A percentile compares a stretch with the other conserved stretches of the same genome.
Conservation (phyloP, 2,888 invertebrate species). For the Yponomeuta plumbellus region DNA sequence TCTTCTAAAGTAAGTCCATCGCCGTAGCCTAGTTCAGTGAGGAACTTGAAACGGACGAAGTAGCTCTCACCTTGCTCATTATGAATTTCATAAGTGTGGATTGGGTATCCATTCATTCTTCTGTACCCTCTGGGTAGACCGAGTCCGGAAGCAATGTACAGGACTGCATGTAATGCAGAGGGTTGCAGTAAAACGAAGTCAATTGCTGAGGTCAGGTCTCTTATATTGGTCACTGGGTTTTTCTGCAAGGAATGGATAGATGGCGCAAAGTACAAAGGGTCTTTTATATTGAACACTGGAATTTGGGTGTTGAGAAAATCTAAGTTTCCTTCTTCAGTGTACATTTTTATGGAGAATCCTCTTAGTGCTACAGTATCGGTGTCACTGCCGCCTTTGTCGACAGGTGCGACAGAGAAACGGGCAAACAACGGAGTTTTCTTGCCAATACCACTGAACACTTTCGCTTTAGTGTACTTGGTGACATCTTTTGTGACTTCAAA, state of each 20-base stretch:
- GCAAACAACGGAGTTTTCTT: conserved; percentile 75
- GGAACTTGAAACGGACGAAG: conserved; percentile 50
- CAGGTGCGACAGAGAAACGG: conserved; percentile 76
- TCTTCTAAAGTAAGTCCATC: conserved; percentile 59
- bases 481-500: conserved; percentile 90
- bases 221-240: conserved; percentile 70
- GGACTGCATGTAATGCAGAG: conserved; percentile 58
- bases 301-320: conserved; percentile 62
- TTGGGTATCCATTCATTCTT: conserved; percentile 74
- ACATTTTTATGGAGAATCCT: conserved; percentile 60
- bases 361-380: conserved; percentile 47
- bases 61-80: conserved; percentile 48
- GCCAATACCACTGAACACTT: conserved; percentile 75
- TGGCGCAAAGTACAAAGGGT: conserved; percentile 69
- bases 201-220: conserved; percentile 54
- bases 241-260: conserved; percentile 72
- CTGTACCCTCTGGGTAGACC: conserved; percentile 72
- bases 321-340: conserved; percentile 42
- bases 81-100: conserved; percentile 60
- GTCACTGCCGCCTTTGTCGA: conserved; percentile 80
- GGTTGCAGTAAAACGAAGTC: conserved; percentile 68
- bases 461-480: conserved; percentile 75
- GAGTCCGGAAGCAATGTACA: conserved; percentile 65
- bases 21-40: conserved; percentile 59
- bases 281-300: conserved; percentile 74